phyloP scores from a whole-genome alignment of 2,797 vertebrate species.

The Scolopax rusticola region DNA sequence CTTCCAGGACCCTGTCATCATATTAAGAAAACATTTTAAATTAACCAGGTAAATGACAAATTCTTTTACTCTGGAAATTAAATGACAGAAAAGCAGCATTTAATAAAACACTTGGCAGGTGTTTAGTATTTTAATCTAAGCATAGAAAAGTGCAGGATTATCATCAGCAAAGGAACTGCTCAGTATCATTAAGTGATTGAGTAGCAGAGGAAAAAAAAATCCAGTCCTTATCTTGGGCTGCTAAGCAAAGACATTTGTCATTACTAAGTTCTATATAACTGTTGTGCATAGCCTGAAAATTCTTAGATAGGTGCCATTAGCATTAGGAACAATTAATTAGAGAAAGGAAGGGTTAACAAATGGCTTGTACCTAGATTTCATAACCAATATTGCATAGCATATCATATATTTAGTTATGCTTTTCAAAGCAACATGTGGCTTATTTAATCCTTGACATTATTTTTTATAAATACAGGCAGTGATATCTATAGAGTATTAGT shows the following conservation, averaged over 20 bases:
- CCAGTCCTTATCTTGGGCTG: not conserved
- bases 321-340: not conserved
- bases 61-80: not conserved
- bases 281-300: not conserved
- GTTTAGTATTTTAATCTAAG: not conserved
- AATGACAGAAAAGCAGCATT: not conserved
- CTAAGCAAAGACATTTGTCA: not conserved
- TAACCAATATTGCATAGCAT: not conserved
- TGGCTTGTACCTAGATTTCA: not conserved
- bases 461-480: not conserved
- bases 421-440: not conserved
- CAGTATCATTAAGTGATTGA: not conserved
- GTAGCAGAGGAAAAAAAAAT: not conserved
- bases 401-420: not conserved
- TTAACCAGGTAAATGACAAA: not conserved
- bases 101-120: not conserved
- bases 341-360: not conserved
- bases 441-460: not conserved
- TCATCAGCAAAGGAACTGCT: not conserved
- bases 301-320: not conserved
- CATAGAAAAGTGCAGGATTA: not conserved
- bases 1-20: slow-evolving; percentile 74
- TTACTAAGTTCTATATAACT: not conserved
- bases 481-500: not conserved
- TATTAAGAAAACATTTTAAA: not conserved